Base-by-base conservation (phyloP, 2,797 vertebrate genomes). In the Galago senegalensis region DNA sequence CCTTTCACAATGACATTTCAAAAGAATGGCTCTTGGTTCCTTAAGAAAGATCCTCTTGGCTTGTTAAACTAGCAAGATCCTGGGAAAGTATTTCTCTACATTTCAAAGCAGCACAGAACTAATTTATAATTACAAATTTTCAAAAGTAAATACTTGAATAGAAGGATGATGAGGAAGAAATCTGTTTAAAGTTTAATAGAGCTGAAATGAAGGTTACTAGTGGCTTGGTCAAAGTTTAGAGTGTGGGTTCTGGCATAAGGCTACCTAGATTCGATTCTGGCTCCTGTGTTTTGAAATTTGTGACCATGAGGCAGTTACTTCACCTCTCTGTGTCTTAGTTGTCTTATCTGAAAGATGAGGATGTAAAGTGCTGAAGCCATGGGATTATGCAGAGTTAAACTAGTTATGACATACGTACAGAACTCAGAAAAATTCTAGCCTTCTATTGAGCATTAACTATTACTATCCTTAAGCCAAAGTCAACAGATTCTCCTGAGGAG, bases 151-250 rank as follows among this genome's bases (percentile, higher is more conserved):
- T 37, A 12, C 9, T 56, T 0, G 8, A 56, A 12, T 11, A 49
- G 77, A 70, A 90, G 34, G 27, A 46, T 72, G 67, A 75, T 12
- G 2, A 46, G 43, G 7, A 21, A 13, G 9, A 65, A 56, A 56
- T 0, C 13, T 27, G 16, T 40, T 5, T 75, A 16, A 63, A 49
- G 2, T 63, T 70, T n/a, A 56, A 29, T 65, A 5, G 37, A n/a
- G 2, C 2, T 4, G 11, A 73, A 1, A 6, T 16, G 17, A 13
- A 1, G 7, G 4, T 25, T 49, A 7, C 18, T 46, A 34, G 7
- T 7, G 5, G 21, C 10, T 21, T 20, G 7, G 77, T 25, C 56
- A 40, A 4, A 5, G 72, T 56, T 89, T 20, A 86, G 29, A 63
- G 31, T 58, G 17, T 18, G 31, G 63, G 18, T 43, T 58, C 16